Conservation (phyloP, 1,140 invertebrate species). For the Sycobia sp. region DNA sequence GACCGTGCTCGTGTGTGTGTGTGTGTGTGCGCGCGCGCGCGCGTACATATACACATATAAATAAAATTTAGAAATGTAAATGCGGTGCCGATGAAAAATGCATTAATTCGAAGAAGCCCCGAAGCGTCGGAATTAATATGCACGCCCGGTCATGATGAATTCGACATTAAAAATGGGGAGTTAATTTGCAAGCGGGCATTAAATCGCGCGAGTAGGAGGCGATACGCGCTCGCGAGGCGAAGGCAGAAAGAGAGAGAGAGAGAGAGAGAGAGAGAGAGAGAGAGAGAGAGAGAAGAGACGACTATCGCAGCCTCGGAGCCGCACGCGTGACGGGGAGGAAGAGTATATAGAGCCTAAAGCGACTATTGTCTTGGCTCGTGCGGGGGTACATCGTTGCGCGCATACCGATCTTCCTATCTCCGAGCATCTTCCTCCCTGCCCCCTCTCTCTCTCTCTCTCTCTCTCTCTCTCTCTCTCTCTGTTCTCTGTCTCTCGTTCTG, state of each 20-base stretch:
- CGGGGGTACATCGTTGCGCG: neutral
- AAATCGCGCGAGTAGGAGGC: constrained; percentile 13
- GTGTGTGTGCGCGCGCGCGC: neutral
- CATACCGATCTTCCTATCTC: constrained; percentile 27
- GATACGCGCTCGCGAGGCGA: neutral
- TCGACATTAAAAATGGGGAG: neutral
- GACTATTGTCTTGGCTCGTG: constrained; percentile 28
- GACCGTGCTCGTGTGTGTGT: neutral
- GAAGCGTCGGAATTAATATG: too few relatives aligned
- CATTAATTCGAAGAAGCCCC: too few relatives aligned
- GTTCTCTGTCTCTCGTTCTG: neutral
- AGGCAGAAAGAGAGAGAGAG: neutral
- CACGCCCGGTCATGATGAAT: too few relatives aligned
- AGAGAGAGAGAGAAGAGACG: neutral
- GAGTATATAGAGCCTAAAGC: constrained; percentile 8
- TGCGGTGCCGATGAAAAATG: too few relatives aligned
- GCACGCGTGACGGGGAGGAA: neutral
- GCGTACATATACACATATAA: neutral
- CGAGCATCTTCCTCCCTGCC: neutral
- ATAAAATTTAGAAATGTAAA: too few relatives aligned
- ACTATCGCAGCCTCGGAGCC: neutral
- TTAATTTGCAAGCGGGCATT: constrained; percentile 9
- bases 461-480: neutral
- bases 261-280: neutral
- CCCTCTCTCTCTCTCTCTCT: constrained; percentile 13